phyloP scores from a whole-genome alignment of 2,113 vertebrate genomes.

The Ctenodactylus gundi region DNA sequence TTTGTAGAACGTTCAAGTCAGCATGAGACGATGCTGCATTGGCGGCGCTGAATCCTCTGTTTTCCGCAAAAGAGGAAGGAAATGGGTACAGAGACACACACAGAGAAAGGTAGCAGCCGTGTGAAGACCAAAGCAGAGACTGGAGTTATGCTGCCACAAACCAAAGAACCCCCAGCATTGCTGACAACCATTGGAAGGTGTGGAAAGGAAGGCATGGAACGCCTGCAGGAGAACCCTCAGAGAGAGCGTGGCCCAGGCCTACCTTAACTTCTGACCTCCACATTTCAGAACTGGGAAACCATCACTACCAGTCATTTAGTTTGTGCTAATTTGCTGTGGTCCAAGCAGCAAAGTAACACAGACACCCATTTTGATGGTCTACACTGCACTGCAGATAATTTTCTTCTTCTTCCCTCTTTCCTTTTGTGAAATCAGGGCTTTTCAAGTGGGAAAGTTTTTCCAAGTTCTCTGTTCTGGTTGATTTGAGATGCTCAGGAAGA shows the following conservation, averaged over 20 bases:
- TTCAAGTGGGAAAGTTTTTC: neutral
- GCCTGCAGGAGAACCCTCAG: too few species aligned
- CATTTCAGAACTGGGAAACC: neutral
- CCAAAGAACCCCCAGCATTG: neutral
- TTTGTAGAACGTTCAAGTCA: neutral
- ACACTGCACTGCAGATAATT: neutral
- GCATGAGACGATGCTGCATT: neutral
- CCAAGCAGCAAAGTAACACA: neutral
- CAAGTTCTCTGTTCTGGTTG: neutral
- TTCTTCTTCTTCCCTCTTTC: neutral
- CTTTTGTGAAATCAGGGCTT: neutral
- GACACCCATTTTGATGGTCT: neutral
- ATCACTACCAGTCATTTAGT: neutral
- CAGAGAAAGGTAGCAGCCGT: neutral
- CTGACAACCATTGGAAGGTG: neutral
- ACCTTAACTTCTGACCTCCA: neutral
- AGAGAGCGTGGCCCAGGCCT: too few species aligned
- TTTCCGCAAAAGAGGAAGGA: neutral
- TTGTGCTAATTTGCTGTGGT: neutral
- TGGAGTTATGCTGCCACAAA: neutral
- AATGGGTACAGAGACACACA: neutral
- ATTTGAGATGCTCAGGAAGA: neutral
- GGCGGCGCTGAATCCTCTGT: neutral
- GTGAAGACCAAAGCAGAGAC: neutral
- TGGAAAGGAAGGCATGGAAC: neutral